These are phyloP conservation scores for Callithrix jacchus DNA, from an alignment of 2,113 vertebrate species.

Conservation along the genomic window DNA sequence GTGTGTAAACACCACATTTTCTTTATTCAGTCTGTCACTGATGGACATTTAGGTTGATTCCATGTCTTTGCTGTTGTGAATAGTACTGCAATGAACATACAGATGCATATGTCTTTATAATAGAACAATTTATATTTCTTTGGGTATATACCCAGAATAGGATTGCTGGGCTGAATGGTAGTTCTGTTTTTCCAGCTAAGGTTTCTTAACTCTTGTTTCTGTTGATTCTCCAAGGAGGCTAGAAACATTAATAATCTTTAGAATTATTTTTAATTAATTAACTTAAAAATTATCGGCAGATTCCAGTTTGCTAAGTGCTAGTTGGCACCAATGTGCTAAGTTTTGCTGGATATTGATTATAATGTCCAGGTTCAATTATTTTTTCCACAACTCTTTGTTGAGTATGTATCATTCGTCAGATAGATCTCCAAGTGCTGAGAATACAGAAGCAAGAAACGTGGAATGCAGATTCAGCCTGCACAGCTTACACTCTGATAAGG, in stretches of 20 bases:
- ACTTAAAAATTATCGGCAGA: not conserved
- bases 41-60: too few species aligned
- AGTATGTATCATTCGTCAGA: not conserved
- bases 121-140: too few species aligned
- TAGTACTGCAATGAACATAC: not conserved
- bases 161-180: too few species aligned
- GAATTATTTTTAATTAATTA: not conserved
- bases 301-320: not conserved
- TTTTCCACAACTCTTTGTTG: not conserved
- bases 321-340: not conserved
- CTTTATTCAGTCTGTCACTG: too few species aligned
- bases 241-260: not conserved
- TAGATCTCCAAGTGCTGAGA: not conserved
- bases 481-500: not conserved
- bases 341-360: not conserved
- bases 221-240: not conserved
- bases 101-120: too few species aligned
- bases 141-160: too few species aligned
- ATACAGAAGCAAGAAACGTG: not conserved
- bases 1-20: too few species aligned
- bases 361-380: not conserved
- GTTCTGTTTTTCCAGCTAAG: not conserved
- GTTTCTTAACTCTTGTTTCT: not conserved
- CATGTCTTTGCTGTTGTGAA: too few species aligned
- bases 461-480: not conserved